Base-by-base conservation (phyloP, 2,888 invertebrate genomes). In the Cotesia congregata region DNA sequence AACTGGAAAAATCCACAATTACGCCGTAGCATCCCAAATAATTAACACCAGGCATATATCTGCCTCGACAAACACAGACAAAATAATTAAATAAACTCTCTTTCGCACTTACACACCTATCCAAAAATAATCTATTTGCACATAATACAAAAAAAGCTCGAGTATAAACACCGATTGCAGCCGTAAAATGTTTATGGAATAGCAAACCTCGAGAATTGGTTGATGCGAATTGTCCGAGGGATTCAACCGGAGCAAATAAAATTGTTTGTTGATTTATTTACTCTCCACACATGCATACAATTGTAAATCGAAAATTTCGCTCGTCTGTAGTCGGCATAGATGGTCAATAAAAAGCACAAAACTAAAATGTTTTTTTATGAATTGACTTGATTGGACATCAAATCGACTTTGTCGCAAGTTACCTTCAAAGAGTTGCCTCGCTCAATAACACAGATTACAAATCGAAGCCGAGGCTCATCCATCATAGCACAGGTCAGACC, bases 261-360 rank as follows among this genome's bases (percentile, higher is more conserved):
- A 76, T 76, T 68, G 76, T 72, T 72, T 72, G 72, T 76, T 72
- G 76, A 76, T 76, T 76, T 76, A 72, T 68, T 68, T 41, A 40
- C 38, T 60, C 30, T 72, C 72, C 68, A 41, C 50, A 50, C 9
- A 50, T 50, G 6, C 50, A 50, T 30, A 30, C 30, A 30, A 30
- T 30, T 30, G 30, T 30, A 30, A 30, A 30, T 3, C 30, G 30
- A 30, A 30, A 30, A 30, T 30, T 30, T 30, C 30, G 30, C 30
- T 30, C 50, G 50, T 1, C 3, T 3, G 12, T 50, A 9, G 6
- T 6, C 41, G 41, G 50, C 50, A 12, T 50, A 12, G 50, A 50
- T 50, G 12, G 12, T 50, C 7, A 50, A 50, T 50, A 50, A 50
- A 50, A 50, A 50, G 12, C 9, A 50, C 7, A 50, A 50, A 12